A percentile compares a stretch with the other conserved stretches of the same genome.
phyloP scores from a whole-genome alignment of 2,888 invertebrate species.

The Sympetrum striolatum region DNA sequence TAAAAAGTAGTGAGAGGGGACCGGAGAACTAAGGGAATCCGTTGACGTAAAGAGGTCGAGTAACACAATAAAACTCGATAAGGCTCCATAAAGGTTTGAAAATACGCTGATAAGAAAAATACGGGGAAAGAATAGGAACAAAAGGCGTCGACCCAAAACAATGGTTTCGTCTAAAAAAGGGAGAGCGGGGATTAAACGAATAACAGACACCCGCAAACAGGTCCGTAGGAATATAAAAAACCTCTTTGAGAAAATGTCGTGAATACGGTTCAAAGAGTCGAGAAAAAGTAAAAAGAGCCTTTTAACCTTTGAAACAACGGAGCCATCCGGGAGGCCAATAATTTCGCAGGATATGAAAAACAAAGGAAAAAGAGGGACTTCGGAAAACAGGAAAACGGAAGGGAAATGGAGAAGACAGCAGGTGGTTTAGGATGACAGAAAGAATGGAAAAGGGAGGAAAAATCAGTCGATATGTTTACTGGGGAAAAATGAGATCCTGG shows the following conservation, averaged over 20 bases:
- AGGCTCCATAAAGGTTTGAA: not conserved
- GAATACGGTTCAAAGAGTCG: not conserved
- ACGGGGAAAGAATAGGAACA: not conserved
- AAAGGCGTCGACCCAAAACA: not conserved
- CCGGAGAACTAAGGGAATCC: not conserved
- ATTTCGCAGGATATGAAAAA: conserved; percentile 2
- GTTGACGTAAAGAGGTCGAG: not conserved
- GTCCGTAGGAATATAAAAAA: not conserved
- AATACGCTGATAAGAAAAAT: not conserved
- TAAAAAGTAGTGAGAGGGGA: too few species aligned
- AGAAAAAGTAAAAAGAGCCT: not conserved
- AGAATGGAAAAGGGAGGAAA: not conserved
- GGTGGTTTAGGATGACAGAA: not conserved
- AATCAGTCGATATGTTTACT: not conserved
- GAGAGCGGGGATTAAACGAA: not conserved
- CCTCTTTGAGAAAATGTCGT: not conserved
- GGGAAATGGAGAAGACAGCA: not conserved
- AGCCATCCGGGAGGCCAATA: conserved; percentile 2
- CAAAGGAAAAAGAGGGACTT: not conserved
- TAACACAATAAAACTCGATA: not conserved
- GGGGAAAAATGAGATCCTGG: too few species aligned
- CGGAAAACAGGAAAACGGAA: not conserved
- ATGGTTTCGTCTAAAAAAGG: not conserved
- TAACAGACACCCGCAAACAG: not conserved
- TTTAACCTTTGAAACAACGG: not conserved